These are phyloP conservation scores for Laupala kohalensis DNA, from an alignment of 1,140 invertebrate species.

Conservation along the genomic window DNA sequence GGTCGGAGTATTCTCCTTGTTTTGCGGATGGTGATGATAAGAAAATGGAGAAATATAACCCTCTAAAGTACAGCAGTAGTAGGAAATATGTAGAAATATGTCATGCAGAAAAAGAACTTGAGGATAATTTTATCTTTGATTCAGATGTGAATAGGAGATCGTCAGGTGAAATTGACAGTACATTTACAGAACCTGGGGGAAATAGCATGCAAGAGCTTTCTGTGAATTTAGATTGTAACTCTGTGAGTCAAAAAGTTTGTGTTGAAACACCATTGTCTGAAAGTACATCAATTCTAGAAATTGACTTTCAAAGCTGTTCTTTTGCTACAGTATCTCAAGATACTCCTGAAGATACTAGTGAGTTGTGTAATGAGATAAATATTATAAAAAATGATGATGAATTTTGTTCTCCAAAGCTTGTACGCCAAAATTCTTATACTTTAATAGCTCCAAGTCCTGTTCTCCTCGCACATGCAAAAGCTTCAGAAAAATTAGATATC, in stretches of 20 bases:
- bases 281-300: not conserved
- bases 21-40: no score
- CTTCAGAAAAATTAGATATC: not conserved
- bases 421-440: constrained; percentile 46
- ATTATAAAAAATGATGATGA: not conserved
- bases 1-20: no score
- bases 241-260: not conserved
- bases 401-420: constrained; percentile 29
- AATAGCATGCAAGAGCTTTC: not conserved
- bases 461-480: constrained; percentile 34
- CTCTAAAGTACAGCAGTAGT: no score
- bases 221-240: not conserved
- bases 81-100: no score
- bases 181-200: not conserved
- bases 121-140: no score
- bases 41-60: no score
- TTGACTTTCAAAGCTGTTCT: not conserved
- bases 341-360: not conserved
- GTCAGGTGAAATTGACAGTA: not conserved
- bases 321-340: not conserved
- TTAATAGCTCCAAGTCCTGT: constrained; percentile 44
- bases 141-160: not conserved
- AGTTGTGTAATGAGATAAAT: not conserved
- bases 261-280: not conserved
- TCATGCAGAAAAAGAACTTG: no score